Evolutionary conservation across 30 jellyfish, hydroid and myxozoan genomes (phyloP).

Genomic region (Catostylus mosaicus): DNA sequence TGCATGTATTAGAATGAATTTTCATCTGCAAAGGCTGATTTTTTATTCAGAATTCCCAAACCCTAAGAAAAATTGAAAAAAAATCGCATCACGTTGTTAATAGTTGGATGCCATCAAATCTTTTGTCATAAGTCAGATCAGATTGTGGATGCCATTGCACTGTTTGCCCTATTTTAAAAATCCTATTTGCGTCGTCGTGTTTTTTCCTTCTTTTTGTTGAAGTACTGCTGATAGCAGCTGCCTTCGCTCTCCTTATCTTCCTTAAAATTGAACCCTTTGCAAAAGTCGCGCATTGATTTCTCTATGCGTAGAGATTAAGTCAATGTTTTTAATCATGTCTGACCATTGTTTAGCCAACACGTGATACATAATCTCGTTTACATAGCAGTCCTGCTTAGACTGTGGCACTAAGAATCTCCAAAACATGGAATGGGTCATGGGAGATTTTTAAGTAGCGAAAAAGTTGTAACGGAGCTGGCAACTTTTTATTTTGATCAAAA

Average conservation of each 20-base stretch:
- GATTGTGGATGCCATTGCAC: background rate
- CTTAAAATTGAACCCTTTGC: background rate
- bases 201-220: background rate
- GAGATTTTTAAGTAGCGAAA: too few species aligned
- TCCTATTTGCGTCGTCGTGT: too few species aligned
- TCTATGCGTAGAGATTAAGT: background rate
- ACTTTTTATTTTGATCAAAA: too few species aligned
- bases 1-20: background rate
- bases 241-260: background rate
- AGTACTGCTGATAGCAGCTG: background rate
- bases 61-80: background rate
- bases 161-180: background rate
- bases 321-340: conserved; percentile 10
- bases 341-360: conserved; percentile 4
- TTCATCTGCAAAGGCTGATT: background rate
- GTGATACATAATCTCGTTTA: conserved; percentile 23
- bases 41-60: background rate
- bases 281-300: conserved; percentile 8
- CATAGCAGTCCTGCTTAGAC: background rate
- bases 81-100: background rate
- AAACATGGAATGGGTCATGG: too few species aligned
- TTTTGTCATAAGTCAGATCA: background rate
- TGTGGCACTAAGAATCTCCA: background rate
- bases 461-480: too few species aligned
- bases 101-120: background rate